Base-by-base conservation (phyloP, 2,113 vertebrate species). In the Anser cygnoides region DNA sequence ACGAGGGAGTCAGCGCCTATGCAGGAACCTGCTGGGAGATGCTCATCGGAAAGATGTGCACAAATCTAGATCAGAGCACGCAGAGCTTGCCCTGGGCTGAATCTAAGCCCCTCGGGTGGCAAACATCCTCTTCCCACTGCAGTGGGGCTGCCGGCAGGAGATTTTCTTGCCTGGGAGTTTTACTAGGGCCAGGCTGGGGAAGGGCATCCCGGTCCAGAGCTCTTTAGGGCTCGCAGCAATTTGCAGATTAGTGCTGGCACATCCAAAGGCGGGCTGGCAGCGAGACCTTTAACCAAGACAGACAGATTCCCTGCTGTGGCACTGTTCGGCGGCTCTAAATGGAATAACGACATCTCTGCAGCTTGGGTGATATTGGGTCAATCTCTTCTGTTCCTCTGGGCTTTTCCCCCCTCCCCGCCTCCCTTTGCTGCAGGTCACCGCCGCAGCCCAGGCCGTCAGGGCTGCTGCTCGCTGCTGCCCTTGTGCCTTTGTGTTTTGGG, bases 251-350 rank as follows among this genome's bases (percentile, higher is more conserved):
- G 82, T 95, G 89, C 88, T 96, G 95, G 95, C 97, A 96, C 92
- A 96, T 95, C 87, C 94, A 96, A 94, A 87, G 94, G 95, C 28
- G 84, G 81, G 97, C 96, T 96, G 97, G 96, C 97, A 97, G 86
- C 43, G n/a, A 85, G 91, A 95, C 90, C 94, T 93, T 92, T 97
- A 97, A 96, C 96, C 96, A 92, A 95, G 94, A 96, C 92, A 93
- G 96, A 97, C 97, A 96, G 96, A 95, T 97, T 95, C 95, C 97
- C 97, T 87, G 97, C 97, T 97, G 97, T 2, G 96, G 95, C 90
- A 90, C 87, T 96, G 95, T 97, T 97, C 92, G 88, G 91, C 20
- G 54, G 77, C 62, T 89, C 84, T 96, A 95, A 96, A 96, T 94
- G 95, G 87, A 95, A 95, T 96, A 96, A 96, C 62, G 33, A 94